These are phyloP conservation scores for Lagorchestes hirsutus DNA, from an alignment of 2,797 vertebrate genomes.

Conservation along the genomic window DNA sequence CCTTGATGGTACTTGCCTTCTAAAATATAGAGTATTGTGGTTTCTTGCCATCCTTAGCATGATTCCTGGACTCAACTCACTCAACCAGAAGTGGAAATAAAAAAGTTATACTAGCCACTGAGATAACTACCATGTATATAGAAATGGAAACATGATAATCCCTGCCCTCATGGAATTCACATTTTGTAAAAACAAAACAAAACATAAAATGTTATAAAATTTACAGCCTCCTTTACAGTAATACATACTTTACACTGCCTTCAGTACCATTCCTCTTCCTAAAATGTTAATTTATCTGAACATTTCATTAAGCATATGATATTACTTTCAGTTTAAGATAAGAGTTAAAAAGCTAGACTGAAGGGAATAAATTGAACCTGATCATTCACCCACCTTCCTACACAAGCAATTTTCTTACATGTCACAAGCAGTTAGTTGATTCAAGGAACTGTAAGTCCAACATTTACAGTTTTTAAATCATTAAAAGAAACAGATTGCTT, in stretches of 20 bases:
- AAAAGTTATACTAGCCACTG: neutral
- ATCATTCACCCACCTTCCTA: neutral
- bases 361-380: neutral
- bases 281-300: neutral
- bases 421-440: neutral
- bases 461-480: neutral
- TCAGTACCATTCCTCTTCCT: neutral
- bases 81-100: neutral
- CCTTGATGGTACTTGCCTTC: neutral
- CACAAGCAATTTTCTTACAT: neutral
- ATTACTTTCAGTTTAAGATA: neutral
- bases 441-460: neutral
- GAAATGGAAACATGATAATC: neutral
- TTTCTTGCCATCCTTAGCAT: neutral
- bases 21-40: neutral
- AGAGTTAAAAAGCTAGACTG: neutral
- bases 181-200: neutral
- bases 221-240: neutral
- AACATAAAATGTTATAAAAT: neutral
- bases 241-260: neutral
- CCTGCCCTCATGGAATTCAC: neutral
- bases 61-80: neutral
- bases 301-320: neutral
- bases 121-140: neutral
- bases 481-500: neutral